Percentiles rank a stretch among this genome's conserved stretches.
phyloP scores from a whole-genome alignment of 2,888 invertebrate genomes.

The Drosophila planitibia region DNA sequence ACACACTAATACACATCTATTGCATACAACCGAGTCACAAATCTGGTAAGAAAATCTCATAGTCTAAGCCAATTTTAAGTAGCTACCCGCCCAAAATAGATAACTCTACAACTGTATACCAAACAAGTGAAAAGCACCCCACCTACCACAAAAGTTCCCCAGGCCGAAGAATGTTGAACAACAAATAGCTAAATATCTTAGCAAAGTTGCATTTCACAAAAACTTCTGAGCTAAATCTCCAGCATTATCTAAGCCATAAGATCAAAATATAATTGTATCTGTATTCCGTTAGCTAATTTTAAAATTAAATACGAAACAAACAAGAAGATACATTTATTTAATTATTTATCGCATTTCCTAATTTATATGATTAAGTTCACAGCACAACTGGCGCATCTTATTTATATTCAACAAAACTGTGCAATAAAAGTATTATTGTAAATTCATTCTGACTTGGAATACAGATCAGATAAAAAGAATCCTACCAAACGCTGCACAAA shows the following conservation, averaged over 20 bases:
- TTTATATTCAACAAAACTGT: neutral
- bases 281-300: neutral
- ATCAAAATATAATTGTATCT: neutral
- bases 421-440: neutral
- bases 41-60: constrained; percentile 65
- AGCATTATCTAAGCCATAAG: constrained; percentile 12
- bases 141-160: constrained; percentile 27
- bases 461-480: neutral
- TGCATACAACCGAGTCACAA: constrained; percentile 32
- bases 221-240: neutral
- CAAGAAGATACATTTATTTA: neutral
- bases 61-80: constrained; percentile 57
- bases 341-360: neutral
- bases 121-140: constrained; percentile 49
- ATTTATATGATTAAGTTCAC: neutral
- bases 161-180: constrained; percentile 15
- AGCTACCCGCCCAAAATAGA: constrained; percentile 30
- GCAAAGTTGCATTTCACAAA: constrained; percentile 14
- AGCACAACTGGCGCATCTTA: neutral
- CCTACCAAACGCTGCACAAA: constrained; percentile 24
- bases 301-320: neutral
- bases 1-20: neutral
- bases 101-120: constrained; percentile 39
- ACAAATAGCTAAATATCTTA: constrained; percentile 16
- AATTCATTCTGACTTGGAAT: constrained; percentile 5